Percentiles rank a stretch among this genome's conserved stretches.
Conservation (phyloP, 1,140 invertebrate genomes). For the Drosophila yakuba region DNA sequence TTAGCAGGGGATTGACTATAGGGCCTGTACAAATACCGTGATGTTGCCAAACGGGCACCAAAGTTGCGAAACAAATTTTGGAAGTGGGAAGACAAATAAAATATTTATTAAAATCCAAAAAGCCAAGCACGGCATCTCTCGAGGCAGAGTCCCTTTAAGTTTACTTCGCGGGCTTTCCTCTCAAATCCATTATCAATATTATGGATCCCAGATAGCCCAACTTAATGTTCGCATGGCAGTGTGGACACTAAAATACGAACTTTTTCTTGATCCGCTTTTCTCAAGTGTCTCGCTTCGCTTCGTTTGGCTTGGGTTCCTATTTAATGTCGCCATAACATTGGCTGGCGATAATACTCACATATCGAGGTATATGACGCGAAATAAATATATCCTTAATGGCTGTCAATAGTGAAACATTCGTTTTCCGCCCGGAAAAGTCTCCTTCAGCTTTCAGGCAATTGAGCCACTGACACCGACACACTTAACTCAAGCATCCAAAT, state of each 20-base stretch:
- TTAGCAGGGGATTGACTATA: conserved; percentile 1
- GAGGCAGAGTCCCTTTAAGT: too few species aligned
- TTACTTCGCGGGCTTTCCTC: too few species aligned
- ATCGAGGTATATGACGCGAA: conserved; percentile 31
- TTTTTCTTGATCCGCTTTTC: not conserved
- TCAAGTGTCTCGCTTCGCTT: not conserved
- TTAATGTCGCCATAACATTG: conserved; percentile 9
- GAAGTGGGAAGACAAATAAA: not conserved
- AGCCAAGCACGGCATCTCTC: not conserved
- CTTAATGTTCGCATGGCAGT: not conserved
- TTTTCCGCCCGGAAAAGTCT: conserved; percentile 1
- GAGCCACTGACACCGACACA: not conserved
- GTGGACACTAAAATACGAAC: not conserved
- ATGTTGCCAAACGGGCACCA: conserved; percentile 9
- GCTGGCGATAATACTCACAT: conserved; percentile 41
- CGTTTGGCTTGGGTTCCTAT: conserved; percentile 14
- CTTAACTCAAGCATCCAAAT: conserved; percentile 22
- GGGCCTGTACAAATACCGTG: not conserved
- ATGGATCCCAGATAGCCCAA: too few species aligned
- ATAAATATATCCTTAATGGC: conserved; percentile 47
- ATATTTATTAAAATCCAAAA: conserved; percentile 24
- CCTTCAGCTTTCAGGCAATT: conserved; percentile 34
- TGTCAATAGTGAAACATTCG: conserved; percentile 11
- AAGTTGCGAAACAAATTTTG: conserved; percentile 1
- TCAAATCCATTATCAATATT: too few species aligned